Evolutionary conservation across 2,113 vertebrate genomes (phyloP), one percentile per base, ranked within the genome.

Genomic region (Phainopepla nitens): DNA sequence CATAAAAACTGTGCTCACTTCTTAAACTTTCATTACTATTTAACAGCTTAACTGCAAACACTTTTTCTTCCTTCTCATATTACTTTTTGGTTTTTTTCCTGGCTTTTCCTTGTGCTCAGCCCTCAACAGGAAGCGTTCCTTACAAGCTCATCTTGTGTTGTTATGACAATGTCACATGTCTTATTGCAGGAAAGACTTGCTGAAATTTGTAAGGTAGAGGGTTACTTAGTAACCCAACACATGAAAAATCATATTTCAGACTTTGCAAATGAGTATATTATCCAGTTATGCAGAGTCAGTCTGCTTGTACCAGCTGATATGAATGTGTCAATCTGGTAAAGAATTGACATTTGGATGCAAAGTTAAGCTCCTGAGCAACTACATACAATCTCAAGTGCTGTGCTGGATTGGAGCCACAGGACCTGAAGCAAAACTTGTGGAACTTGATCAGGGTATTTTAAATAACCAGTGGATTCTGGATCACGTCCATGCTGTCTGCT

Each of bases 391-490:
- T 86, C 64, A 65, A 93, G 62, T 70, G 85, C 82, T 88, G 75
- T 60, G 54, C 21, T 96, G 94, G 93, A 94, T 8, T 42, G 29
- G 39, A 88, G 95, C 85, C 95, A 96, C 58, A 85, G 71, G 82
- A 93, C 62, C 88, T 92, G 79, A 94, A 95, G 68, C 92, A 95
- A 95, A 97, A 94, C 75, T 91, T 20, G 15, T 90, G 90, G 93
- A 96, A 97, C 87, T 92, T 77, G 90, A 96, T 95, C 87, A 91
- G 62, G 91, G 90, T 94, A 90, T 94, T 93, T 95, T 92, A 96
- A 96, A 93, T 94, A 96, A 93, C 93, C 82, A 94, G 56, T 86
- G 71, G 90, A 95, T 96, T 93, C 94, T 97, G 95, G 92, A 93
- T 76, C 81, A 35, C 57, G 47, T 97, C 96, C 95, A 95, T 81